Conservation (phyloP, 2,113 vertebrate species). For the Pelmatolapia mariae region DNA sequence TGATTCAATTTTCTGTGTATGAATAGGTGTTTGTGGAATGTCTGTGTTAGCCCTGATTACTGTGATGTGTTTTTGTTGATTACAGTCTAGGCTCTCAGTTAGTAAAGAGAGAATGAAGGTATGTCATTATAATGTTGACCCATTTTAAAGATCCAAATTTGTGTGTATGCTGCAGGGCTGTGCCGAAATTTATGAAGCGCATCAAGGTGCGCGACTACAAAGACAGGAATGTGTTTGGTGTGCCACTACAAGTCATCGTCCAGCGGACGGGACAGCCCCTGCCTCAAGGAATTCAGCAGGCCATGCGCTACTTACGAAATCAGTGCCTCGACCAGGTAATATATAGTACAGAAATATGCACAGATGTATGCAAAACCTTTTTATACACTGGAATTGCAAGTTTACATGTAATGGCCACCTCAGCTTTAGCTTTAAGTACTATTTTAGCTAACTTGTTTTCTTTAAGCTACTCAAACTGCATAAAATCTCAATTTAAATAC, state of each 20-base stretch:
- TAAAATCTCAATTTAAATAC: neutral
- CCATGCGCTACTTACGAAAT: constrained; percentile 85
- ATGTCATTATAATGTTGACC: neutral
- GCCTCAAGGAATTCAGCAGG: constrained; percentile 94
- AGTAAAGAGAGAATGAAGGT: neutral
- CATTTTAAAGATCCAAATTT: neutral
- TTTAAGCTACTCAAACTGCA: neutral
- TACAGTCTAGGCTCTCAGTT: neutral
- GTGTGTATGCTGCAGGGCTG: constrained; percentile 79
- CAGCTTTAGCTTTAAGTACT: neutral
- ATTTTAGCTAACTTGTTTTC: neutral
- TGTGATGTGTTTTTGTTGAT: neutral
- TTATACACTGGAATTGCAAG: neutral
- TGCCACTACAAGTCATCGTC: constrained; percentile 90
- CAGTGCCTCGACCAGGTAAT: constrained; percentile 91
- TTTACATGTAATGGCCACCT: neutral
- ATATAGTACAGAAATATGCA: neutral
- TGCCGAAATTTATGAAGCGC: constrained; percentile 99
- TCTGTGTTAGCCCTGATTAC: neutral
- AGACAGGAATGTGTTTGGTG: constrained; percentile 91
- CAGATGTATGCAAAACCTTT: neutral
- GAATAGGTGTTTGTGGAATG: neutral
- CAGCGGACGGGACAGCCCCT: constrained; percentile 93
- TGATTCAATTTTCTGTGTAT: neutral
- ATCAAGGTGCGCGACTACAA: constrained; percentile 95